Percentiles rank a stretch among this genome's conserved stretches.
phyloP scores from a whole-genome alignment of 2,113 vertebrate species.

The Albula goreensis region DNA sequence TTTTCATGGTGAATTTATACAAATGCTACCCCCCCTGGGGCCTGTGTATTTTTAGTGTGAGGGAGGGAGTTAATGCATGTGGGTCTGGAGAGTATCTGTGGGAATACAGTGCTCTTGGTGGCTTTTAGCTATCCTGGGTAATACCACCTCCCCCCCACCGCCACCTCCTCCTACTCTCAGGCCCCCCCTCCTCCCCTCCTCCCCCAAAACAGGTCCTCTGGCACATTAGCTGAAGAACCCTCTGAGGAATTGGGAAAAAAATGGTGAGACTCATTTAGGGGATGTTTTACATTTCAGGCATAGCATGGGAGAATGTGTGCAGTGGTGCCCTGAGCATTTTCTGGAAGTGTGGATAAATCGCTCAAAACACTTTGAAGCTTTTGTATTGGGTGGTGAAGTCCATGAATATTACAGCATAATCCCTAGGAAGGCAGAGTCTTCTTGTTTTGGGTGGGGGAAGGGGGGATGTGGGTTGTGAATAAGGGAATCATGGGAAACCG shows the following conservation, averaged over 20 bases:
- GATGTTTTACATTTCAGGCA: constrained; percentile 3
- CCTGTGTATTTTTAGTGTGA: not conserved
- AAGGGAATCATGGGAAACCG: not conserved
- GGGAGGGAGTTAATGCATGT: not conserved
- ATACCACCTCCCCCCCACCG: not conserved
- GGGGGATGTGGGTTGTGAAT: not conserved
- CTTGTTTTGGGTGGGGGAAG: too few species aligned
- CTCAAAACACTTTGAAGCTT: not conserved
- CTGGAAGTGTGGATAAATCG: not conserved
- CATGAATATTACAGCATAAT: constrained; percentile 13
- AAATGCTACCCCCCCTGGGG: not conserved
- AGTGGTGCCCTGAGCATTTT: not conserved
- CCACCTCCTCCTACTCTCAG: not conserved
- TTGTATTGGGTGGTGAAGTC: not conserved
- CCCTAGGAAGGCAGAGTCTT: not conserved
- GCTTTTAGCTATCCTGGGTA: constrained; percentile 1
- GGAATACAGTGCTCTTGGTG: not conserved
- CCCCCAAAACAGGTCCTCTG: not conserved
- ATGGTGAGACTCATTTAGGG: not conserved
- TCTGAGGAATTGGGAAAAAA: not conserved
- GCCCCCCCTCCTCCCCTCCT: not conserved
- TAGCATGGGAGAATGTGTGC: not conserved
- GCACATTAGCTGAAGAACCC: not conserved
- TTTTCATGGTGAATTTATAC: not conserved
- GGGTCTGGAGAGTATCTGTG: not conserved